phyloP scores from a whole-genome alignment of 1,140 invertebrate genomes.

The Leptinotarsa defecta region DNA sequence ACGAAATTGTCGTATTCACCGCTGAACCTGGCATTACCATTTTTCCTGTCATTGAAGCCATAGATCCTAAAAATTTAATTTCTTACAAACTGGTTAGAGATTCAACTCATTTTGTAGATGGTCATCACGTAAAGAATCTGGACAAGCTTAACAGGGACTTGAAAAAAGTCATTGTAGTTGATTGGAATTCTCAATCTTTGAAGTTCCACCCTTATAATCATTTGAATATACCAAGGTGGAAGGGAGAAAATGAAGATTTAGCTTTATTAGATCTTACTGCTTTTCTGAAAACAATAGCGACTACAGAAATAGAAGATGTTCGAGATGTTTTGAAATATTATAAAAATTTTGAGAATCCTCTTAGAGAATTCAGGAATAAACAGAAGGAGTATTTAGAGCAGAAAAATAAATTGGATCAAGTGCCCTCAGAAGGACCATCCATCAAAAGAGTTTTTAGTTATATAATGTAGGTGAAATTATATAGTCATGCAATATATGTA shows the following conservation, averaged over 20 bases:
- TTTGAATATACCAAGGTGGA: constrained; percentile 87
- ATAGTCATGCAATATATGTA: too few species aligned
- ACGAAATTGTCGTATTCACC: constrained; percentile 97
- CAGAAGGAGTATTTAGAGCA: constrained; percentile 64
- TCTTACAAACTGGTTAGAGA: constrained; percentile 93
- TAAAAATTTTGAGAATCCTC: constrained; percentile 90
- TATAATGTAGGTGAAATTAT: constrained; percentile 11
- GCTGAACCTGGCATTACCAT: constrained; percentile 82
- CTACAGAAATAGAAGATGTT: constrained; percentile 90
- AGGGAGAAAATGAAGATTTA: constrained; percentile 88
- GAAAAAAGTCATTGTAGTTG: constrained; percentile 93
- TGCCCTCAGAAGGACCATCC: constrained; percentile 29
- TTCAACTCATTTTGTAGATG: constrained; percentile 94
- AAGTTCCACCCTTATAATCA: constrained; percentile 89
- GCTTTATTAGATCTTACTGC: constrained; percentile 87
- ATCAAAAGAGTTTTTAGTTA: constrained; percentile 29
- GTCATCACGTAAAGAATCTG: constrained; percentile 95
- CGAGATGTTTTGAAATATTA: constrained; percentile 92
- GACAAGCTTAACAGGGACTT: constrained; percentile 93
- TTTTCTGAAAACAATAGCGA: constrained; percentile 88
- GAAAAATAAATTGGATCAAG: constrained; percentile 21
- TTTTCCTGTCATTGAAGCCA: constrained; percentile 89
- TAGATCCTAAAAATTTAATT: constrained; percentile 88
- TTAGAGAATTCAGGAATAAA: constrained; percentile 87
- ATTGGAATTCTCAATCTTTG: constrained; percentile 89